Base-by-base conservation (phyloP, 2,888 invertebrate genomes). In the Papilio gigon region DNA sequence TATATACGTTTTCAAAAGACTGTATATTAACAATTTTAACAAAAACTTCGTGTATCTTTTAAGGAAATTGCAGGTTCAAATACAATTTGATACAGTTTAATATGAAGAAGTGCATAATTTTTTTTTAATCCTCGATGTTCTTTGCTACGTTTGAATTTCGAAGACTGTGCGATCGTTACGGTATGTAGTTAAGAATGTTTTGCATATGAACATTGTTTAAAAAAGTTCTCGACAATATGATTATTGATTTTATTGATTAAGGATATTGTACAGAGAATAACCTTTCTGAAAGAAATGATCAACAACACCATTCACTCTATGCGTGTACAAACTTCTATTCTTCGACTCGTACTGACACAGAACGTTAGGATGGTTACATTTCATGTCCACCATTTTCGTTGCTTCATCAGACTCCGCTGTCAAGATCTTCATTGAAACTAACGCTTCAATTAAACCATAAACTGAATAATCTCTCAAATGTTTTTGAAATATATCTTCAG, bases 381-480 rank as follows among this genome's bases (percentile, higher is more conserved):
- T 86, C 74, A 81, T 80, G 78, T 86, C 85, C 62, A 81, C 81
- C 85, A 88, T 84, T 79, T 86, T 82, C 40, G 82, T 75, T 11
- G 87, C 87, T 37, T 86, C 86, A 59, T 87, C 88, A 44, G 79
- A 76, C 40, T 78, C 79, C 9, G 87, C 85, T 25, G 89, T 89
- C 75, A 89, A 87, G 77, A 89, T 88, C 78, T 86, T 85, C 88
- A 88, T 85, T 25, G 88, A 87, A 73, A 89, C 81, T 68, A 89
- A 77, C 68, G 88, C 87, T 76, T 89, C 89, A 71, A 88, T 82
- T 70, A 89, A 78, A 30, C 88, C 88, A 33, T 86, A 76, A 3
- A 88, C 83, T 2, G 88, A 87, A 75, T 87, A 88, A 70, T 80
- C 75, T 60, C 72, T 78, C 5, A 89, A 80, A 72, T 89, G 86